Evolutionary conservation across 2,888 invertebrate species (phyloP), one percentile per base, ranked within the genome.

Genomic region (Adineta ricciae): DNA sequence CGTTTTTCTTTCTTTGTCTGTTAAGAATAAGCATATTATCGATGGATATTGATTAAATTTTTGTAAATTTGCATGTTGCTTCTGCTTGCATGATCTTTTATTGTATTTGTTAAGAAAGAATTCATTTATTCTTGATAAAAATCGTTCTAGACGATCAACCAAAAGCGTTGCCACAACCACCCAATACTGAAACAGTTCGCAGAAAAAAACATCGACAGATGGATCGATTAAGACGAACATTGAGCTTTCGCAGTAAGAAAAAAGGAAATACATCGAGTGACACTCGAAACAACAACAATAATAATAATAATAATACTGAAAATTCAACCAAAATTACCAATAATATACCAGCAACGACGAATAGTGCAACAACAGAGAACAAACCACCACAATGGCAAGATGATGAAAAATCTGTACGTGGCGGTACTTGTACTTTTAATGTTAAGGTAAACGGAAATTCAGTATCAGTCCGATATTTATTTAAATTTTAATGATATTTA

Each of bases 301-400:
- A 83, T 36, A 38, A 83, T 83, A 50, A n/a, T 41, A 83, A 78
- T 78, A 78, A 11, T 24, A 78, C 24, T 24, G 19, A 83, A 27
- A 38, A 49, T n/a, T 27, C 84, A 72, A 84, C 73, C 21, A 46
- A 56, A 72, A 32, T n/a, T 21, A 27, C 2, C 32, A 27, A 56
- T 49, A 38, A 49, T 36, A 1, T 32, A 19, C 19, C 72, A n/a
- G 27, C n/a, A 54, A 14, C 38, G 41, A 38, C 56, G 9, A 46
- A 46, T 46, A 46, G 11, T 46, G 54, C 41, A 27, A 36, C 84
- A 24, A 46, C 32, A 21, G 54, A 54, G 21, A 82, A 54, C 56
- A 52, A 82, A 49, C 97, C 97, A 52, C 97, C 97, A 91, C 96
- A 96, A 90, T 98, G 97, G 97, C 96, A 96, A 91, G 95, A 96